Evolutionary conservation across 2,888 invertebrate genomes (phyloP), one percentile per base, ranked within the genome.

Genomic region (Melieria crassipennis): DNA sequence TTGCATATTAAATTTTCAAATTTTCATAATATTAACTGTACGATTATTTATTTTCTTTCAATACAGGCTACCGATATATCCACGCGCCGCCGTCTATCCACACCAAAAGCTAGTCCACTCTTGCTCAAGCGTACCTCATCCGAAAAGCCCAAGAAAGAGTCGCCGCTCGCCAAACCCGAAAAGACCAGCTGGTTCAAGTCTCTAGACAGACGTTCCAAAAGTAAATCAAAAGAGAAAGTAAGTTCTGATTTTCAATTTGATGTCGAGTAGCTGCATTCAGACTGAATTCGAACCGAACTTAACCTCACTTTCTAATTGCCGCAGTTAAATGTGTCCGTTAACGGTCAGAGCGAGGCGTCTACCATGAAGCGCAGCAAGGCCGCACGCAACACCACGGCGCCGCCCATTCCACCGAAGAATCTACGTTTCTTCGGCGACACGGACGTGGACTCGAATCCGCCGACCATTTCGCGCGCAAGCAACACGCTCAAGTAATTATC

Each of bases 371-470:
- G 84, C 68, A 81, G 70, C 66, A 84, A 84, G 66, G 75, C 77
- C 62, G 75, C 78, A 47, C 30, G 71, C 71, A 80, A 82, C 55
- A 78, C 79, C 65, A 72, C 72, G 10, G 58, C 71, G 47, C 48
- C 66, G 73, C 77, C 77, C 46, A 76, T 77, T 57, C 73, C 80
- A 7, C 79, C 80, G 5, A 94, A 93, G 84, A 94, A 91, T 87
- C 89, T 94, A 10, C 91, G 94, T 65, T 94, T 94, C 88, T 94
- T 94, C 86, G 94, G 94, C 30, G 94, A 94, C 86, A 94, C 94
- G 9, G 94, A 94, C 82, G 89, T 90, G 73, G 94, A 94, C 79
- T 93, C 94, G 10, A 91, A 91, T 82, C 89, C 89, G 45, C 89
- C 89, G 13, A 90, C 90, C 75, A 80, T 88, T 75, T 87, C 79